Conservation (phyloP, 2,888 invertebrate species). For the Eupithecia dodoneata region DNA sequence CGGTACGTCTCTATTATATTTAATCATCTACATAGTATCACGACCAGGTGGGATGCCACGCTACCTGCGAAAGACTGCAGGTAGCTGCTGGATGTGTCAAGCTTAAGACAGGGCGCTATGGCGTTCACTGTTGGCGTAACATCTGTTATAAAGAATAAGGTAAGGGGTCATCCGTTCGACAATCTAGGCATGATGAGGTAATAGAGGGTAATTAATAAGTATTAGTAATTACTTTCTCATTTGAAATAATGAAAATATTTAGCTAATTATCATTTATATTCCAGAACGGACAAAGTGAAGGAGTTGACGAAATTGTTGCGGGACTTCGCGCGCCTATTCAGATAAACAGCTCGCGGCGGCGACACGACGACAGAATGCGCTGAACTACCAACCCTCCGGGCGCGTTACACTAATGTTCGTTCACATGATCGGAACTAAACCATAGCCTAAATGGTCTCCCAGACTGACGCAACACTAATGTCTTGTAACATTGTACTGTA, state of each 20-base stretch:
- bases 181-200: too few relatives aligned
- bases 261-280: constrained; percentile 52
- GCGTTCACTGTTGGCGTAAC: too few relatives aligned
- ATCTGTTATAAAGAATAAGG: too few relatives aligned
- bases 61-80: too few relatives aligned
- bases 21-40: too few relatives aligned
- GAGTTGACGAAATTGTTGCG: constrained; percentile 90
- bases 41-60: too few relatives aligned
- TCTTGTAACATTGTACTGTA: not conserved
- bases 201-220: too few relatives aligned
- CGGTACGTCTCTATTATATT: constrained; percentile 76
- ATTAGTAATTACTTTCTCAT: too few relatives aligned
- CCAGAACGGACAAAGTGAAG: constrained; percentile 90
- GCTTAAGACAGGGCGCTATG: too few relatives aligned
- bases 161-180: too few relatives aligned
- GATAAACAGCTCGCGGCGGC: constrained; percentile 76
- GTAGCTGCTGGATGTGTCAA: too few relatives aligned
- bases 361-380: not conserved
- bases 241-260: not conserved
- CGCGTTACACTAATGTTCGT: not conserved
- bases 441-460: not conserved
- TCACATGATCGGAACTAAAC: not conserved
- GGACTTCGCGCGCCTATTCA: constrained; percentile 94
- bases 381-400: not conserved
- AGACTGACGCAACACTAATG: not conserved